A percentile compares a stretch with the other conserved stretches of the same genome.
Conservation (phyloP, 2,113 vertebrate genomes). For the Hippocampus guttulatus region DNA sequence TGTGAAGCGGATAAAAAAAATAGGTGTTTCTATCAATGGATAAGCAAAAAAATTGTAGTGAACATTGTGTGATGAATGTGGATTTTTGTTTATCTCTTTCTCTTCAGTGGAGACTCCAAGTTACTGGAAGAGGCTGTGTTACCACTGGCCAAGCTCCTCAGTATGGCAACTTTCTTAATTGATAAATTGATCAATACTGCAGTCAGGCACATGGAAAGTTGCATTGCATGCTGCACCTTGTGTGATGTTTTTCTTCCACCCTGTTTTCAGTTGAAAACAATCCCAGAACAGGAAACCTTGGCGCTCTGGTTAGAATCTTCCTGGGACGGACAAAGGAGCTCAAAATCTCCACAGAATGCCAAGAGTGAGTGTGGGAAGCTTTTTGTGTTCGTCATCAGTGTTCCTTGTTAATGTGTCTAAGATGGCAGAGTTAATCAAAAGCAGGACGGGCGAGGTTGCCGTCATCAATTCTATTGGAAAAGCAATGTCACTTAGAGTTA, state of each 20-base stretch:
- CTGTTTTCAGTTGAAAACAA: constrained; percentile 89
- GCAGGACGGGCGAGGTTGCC: background rate
- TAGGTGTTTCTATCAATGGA: no score
- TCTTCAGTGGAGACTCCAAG: constrained; percentile 82
- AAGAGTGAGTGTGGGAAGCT: constrained; percentile 83
- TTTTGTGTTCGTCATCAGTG: background rate
- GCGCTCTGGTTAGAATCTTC: constrained; percentile 87
- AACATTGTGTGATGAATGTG: background rate
- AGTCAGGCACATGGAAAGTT: background rate
- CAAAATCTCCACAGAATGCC: constrained; percentile 97
- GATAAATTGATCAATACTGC: constrained; percentile 1
- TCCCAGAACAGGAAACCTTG: constrained; percentile 91
- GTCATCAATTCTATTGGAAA: background rate
- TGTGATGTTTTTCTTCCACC: background rate
- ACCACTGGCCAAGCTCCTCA: constrained; percentile 86
- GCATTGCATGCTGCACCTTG: background rate
- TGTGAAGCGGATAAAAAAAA: no score
- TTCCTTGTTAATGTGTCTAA: background rate
- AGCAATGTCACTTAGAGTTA: background rate
- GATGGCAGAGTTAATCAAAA: constrained; percentile 1
- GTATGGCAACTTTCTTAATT: constrained; percentile 67
- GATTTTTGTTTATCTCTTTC: constrained; percentile 21
- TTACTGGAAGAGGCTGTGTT: constrained; percentile 89
- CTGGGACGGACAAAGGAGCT: constrained; percentile 96
- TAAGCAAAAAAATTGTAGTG: background rate